Conservation (phyloP, 2,888 invertebrate species). For the Sphaerophoria rueppellii region DNA sequence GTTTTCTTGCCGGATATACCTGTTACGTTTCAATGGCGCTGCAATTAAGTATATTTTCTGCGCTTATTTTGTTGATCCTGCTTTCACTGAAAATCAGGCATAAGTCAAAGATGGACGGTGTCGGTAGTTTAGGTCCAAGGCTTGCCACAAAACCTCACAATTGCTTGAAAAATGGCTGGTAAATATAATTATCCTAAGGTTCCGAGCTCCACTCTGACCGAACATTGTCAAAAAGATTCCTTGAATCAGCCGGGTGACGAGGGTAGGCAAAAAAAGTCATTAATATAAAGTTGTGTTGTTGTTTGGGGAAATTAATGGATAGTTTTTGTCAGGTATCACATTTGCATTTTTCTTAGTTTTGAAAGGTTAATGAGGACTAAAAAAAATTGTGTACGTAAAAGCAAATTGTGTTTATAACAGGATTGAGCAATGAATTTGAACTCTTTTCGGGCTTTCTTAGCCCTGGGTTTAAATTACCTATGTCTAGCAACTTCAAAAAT, state of each 20-base stretch:
- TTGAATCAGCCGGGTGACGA: neutral
- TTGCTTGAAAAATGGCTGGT: conserved; percentile 47
- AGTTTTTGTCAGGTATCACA: conserved; percentile 43
- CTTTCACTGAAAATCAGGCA: neutral
- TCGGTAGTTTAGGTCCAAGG: conserved; percentile 11
- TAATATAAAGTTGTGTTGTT: conserved; percentile 52
- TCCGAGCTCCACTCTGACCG: neutral
- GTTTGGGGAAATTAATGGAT: conserved; percentile 37
- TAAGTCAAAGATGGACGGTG: neutral
- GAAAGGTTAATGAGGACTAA: conserved; percentile 23
- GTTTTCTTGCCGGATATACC: conserved; percentile 47
- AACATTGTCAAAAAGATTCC: conserved; percentile 24
- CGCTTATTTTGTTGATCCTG: neutral
- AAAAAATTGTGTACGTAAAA: neutral
- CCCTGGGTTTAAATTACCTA: neutral
- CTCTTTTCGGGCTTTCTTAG: neutral
- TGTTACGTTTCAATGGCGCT: conserved; percentile 64
- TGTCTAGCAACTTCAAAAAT: neutral
- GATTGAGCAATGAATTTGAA: conserved; percentile 25
- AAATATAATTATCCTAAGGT: conserved; percentile 64
- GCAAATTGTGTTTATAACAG: conserved; percentile 38
- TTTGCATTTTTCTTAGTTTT: conserved; percentile 31
- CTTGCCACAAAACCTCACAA: conserved; percentile 34
- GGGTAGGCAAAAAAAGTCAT: conserved; percentile 34
- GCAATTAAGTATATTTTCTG: conserved; percentile 43